phyloP scores from a whole-genome alignment of 2,888 invertebrate species.

The Lamellibrachia columna region DNA sequence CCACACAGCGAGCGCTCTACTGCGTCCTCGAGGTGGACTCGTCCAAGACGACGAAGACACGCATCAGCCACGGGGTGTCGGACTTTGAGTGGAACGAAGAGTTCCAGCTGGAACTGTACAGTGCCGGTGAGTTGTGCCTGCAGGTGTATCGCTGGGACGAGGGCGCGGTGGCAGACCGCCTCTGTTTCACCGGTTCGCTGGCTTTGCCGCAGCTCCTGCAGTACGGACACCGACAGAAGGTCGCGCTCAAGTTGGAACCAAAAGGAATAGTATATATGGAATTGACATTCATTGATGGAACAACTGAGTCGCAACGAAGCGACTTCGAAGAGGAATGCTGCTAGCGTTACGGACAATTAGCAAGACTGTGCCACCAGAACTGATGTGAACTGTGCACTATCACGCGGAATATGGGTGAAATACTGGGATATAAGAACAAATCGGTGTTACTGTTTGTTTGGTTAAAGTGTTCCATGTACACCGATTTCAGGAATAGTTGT shows the following conservation, averaged over 20 bases:
- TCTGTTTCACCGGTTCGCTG: not conserved
- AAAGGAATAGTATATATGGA: not conserved
- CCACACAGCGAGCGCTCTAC: not conserved
- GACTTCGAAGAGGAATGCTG: conserved; percentile 12
- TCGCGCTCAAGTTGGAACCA: conserved; percentile 4
- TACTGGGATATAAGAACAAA: not conserved
- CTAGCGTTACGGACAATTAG: not conserved
- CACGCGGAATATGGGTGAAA: not conserved
- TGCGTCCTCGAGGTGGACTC: not conserved
- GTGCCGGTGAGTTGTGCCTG: not conserved
- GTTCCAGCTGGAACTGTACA: not conserved
- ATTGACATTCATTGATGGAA: not conserved
- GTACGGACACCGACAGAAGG: conserved; percentile 10
- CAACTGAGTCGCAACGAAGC: not conserved
- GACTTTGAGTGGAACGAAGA: conserved; percentile 6
- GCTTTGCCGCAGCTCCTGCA: not conserved
- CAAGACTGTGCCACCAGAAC: not conserved
- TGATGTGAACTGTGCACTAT: not conserved
- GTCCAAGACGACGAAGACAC: not conserved
- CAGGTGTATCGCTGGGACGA: not conserved
- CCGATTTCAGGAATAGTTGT: not conserved
- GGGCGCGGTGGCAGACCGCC: not conserved
- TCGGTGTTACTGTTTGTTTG: not conserved
- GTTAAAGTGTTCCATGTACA: not conserved
- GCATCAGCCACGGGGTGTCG: not conserved